Percentiles rank a stretch among this genome's conserved stretches.
Evolutionary conservation across 2,888 invertebrate species (phyloP).

Genomic region (Tenthredo distinguenda): DNA sequence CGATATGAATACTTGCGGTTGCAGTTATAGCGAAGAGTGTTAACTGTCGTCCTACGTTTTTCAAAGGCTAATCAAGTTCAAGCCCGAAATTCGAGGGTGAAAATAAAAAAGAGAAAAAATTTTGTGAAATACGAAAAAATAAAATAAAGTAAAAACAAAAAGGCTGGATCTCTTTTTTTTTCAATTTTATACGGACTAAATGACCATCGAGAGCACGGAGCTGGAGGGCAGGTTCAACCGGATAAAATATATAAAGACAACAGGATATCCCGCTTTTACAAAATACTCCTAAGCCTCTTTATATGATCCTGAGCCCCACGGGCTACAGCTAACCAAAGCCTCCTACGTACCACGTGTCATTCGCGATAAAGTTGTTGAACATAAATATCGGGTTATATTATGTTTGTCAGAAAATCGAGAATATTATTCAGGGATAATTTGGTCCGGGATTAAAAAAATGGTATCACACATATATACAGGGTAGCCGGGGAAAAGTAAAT

Average conservation of each 20-base stretch:
- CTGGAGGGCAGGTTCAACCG: background rate
- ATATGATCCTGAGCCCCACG: conserved; percentile 24
- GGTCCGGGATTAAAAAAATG: background rate
- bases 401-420: background rate
- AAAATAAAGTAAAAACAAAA: background rate
- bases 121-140: background rate
- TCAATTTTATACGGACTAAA: background rate
- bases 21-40: background rate
- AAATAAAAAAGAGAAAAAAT: too few species aligned
- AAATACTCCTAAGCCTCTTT: conserved; percentile 47
- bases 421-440: background rate
- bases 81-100: background rate
- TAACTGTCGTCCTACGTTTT: background rate
- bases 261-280: conserved; percentile 28
- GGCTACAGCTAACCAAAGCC: background rate
- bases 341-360: background rate
- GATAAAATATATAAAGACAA: conserved; percentile 22
- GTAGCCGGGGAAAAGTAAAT: too few species aligned
- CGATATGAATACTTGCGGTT: background rate
- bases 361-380: conserved; percentile 28
- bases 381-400: conserved; percentile 21
- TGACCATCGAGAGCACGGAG: background rate
- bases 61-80: background rate
- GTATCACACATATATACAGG: background rate
- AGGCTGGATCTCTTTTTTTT: background rate